Conservation (phyloP, 2,888 invertebrate genomes). For the Drosophila infuscata region DNA sequence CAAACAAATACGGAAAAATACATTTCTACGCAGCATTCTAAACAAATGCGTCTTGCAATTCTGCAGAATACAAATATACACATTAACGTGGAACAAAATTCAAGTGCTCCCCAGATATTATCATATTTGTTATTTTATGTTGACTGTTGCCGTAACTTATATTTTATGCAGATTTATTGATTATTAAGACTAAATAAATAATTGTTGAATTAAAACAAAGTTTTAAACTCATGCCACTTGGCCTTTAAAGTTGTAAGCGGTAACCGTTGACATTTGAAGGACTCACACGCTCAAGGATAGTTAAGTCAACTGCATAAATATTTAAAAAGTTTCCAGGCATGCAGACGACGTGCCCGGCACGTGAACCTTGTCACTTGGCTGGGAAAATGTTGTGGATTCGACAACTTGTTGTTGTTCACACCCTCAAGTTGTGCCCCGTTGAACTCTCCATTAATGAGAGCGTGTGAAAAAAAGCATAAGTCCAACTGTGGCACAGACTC, state of each 20-base stretch:
- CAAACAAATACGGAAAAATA: constrained; percentile 26
- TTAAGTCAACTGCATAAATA: constrained; percentile 53
- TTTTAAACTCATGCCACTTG: not conserved
- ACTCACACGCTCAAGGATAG: constrained; percentile 47
- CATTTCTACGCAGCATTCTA: constrained; percentile 45
- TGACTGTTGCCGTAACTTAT: not conserved
- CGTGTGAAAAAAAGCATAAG: constrained; percentile 53
- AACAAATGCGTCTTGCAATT: constrained; percentile 26
- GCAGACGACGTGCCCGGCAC: constrained; percentile 24
- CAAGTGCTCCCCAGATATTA: not conserved
- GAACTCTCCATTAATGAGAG: constrained; percentile 46
- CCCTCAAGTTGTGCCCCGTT: constrained; percentile 27
- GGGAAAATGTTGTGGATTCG: constrained; percentile 43
- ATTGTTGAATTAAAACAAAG: not conserved
- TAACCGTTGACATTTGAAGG: constrained; percentile 32
- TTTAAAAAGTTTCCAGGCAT: constrained; percentile 56
- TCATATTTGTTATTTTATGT: not conserved
- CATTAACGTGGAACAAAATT: not conserved
- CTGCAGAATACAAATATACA: constrained; percentile 6
- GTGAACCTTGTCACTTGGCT: constrained; percentile 31
- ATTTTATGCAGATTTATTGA: not conserved
- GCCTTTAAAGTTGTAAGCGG: not conserved
- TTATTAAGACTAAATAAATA: not conserved
- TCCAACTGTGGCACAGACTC: constrained; percentile 9
- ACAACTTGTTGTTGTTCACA: constrained; percentile 52